Evolutionary conservation across 2,113 vertebrate genomes (phyloP).

Genomic region (Porphyrio hochstetteri): DNA sequence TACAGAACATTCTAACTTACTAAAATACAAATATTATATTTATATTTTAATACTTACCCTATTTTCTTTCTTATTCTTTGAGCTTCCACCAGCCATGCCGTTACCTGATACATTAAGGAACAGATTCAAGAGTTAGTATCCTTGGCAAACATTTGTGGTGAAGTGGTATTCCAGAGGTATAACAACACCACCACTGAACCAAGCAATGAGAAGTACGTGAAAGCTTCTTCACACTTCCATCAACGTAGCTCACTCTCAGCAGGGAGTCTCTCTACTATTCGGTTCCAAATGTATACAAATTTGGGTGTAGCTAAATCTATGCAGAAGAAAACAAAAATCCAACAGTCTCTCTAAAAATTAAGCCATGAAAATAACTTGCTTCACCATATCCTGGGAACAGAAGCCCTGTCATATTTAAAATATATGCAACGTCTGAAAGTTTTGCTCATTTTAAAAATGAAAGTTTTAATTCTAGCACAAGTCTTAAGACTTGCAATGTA

Average conservation of each 20-base stretch:
- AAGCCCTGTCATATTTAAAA: not conserved
- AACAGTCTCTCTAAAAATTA: not conserved
- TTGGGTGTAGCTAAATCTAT: not conserved
- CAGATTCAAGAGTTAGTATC: not conserved
- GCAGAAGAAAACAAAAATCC: not conserved
- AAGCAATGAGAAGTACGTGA: not conserved
- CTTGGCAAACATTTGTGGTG: not conserved
- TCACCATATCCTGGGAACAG: not conserved
- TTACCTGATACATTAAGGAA: not conserved
- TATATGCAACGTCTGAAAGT: not conserved
- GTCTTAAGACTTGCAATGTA: not conserved
- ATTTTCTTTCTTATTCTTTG: not conserved
- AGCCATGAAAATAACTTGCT: not conserved
- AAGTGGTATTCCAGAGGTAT: not conserved
- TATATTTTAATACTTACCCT: conserved; percentile 2
- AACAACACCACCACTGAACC: not conserved
- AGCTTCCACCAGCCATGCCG: not conserved
- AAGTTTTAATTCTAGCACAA: not conserved
- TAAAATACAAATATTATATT: not conserved
- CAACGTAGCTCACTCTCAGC: not conserved
- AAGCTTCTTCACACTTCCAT: not conserved
- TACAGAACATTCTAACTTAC: not conserved
- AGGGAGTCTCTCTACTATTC: not conserved
- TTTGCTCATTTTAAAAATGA: not conserved
- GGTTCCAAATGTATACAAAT: not conserved